These are phyloP conservation scores for Toxonevra muliebris DNA, from an alignment of 2,888 invertebrate species.

Conservation along the genomic window DNA sequence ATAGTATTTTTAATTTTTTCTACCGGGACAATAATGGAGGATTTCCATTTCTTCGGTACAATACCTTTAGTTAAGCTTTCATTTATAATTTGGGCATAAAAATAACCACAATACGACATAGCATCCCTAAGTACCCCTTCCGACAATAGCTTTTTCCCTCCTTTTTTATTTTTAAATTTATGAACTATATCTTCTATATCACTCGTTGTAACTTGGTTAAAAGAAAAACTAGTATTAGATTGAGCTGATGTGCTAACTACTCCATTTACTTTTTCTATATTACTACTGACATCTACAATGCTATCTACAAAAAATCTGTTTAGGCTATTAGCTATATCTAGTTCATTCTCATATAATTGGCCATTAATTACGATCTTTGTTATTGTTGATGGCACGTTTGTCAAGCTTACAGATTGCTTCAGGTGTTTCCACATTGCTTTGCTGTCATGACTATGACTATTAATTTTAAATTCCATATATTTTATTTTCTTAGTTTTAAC, in stretches of 20 bases:
- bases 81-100: no score
- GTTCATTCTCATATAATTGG: not conserved
- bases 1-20: no score
- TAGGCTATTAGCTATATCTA: not conserved
- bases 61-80: no score
- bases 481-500: not conserved
- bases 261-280: no score
- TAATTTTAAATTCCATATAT: not conserved
- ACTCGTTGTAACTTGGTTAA: no score
- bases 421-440: not conserved
- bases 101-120: no score
- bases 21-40: no score
- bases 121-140: no score
- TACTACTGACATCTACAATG: not conserved
- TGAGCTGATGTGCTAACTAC: not conserved
- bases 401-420: not conserved
- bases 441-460: not conserved
- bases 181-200: no score
- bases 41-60: no score
- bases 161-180: no score
- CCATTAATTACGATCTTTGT: conserved; percentile 1
- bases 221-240: not conserved
- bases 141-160: no score
- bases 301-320: not conserved
- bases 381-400: not conserved